Evolutionary conservation across 2,113 vertebrate genomes (phyloP).

Genomic region (Apistogramma diplotaenia): DNA sequence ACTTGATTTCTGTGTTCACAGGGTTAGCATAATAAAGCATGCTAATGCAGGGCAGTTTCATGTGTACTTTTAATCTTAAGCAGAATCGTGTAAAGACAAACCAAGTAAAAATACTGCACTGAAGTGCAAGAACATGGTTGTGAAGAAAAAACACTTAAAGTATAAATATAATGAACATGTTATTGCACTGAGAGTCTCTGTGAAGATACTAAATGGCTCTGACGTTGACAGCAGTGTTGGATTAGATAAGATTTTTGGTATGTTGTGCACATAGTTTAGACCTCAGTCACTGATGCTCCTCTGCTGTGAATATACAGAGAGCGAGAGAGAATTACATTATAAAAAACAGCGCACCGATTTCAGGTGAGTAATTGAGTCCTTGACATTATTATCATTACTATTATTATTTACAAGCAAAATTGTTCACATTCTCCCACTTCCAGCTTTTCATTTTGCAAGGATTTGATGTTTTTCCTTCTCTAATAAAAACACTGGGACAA

Average conservation of each 20-base stretch:
- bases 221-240: not conserved
- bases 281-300: not conserved
- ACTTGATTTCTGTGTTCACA: not conserved
- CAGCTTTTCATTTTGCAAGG: not conserved
- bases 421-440: accelerated
- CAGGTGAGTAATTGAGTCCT: not conserved
- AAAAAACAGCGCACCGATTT: not conserved
- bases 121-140: accelerated
- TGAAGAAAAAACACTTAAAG: not conserved
- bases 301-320: too few relatives aligned
- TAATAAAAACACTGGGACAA: not conserved
- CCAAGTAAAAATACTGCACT: not conserved
- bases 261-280: accelerated
- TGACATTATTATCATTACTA: too few relatives aligned
- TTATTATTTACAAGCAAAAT: too few relatives aligned
- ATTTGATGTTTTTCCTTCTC: not conserved
- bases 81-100: not conserved
- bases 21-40: not conserved
- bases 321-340: too few relatives aligned
- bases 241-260: not conserved
- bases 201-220: not conserved
- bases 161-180: not conserved
- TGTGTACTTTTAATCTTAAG: not conserved
- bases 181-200: not conserved
- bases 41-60: not conserved